phyloP scores from a whole-genome alignment of 2,113 vertebrate genomes.

The Mirounga angustirostris region DNA sequence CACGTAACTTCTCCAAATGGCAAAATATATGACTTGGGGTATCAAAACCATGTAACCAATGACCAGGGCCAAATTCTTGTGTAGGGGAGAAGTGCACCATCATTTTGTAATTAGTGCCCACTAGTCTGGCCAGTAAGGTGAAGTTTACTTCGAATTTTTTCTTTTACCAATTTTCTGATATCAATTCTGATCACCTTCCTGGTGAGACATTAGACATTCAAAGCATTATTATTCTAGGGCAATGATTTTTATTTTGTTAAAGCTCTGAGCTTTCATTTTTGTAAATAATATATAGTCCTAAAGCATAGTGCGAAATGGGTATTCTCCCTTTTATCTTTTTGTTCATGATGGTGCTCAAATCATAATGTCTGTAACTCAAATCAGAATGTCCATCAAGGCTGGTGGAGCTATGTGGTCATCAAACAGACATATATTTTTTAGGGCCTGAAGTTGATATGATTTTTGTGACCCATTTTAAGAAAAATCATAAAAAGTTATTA shows the following conservation, averaged over 20 bases:
- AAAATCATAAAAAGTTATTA: constrained; percentile 10
- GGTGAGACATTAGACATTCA: background rate
- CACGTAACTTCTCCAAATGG: constrained; percentile 36
- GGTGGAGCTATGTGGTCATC: background rate
- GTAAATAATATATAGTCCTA: background rate
- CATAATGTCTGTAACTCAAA: background rate
- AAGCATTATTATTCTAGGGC: background rate
- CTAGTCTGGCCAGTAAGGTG: background rate
- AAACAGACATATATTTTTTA: background rate
- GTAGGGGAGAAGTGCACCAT: background rate
- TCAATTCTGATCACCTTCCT: background rate
- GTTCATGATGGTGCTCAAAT: background rate
- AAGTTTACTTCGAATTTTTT: background rate
- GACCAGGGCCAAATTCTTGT: background rate
- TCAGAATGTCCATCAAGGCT: background rate
- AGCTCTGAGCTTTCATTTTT: background rate
- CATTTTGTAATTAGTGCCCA: background rate
- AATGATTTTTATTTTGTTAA: constrained; percentile 21
- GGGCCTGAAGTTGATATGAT: background rate
- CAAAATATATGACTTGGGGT: background rate
- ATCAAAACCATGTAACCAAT: background rate
- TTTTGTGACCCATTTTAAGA: background rate
- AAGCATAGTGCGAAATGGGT: background rate
- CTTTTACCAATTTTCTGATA: background rate
- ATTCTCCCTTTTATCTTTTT: background rate